Percentiles rank a stretch among this genome's conserved stretches.
These are phyloP conservation scores for Perca flavescens DNA, from an alignment of 2,113 vertebrate genomes.

Conservation along the genomic window DNA sequence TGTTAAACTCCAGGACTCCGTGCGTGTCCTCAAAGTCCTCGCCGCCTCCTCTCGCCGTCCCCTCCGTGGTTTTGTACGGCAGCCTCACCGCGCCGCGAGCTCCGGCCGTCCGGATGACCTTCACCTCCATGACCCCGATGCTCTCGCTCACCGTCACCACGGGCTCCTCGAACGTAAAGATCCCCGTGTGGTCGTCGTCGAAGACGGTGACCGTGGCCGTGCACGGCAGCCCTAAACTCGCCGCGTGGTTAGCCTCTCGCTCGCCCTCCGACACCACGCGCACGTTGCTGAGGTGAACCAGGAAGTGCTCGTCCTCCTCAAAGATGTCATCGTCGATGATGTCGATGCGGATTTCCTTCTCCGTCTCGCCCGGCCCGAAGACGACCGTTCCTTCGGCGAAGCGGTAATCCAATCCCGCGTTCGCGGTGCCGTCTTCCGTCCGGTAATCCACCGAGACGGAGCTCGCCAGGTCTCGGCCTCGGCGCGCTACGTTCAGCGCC, in stretches of 20 bases:
- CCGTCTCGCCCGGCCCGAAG: constrained; percentile 93
- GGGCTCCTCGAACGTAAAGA: constrained; percentile 94
- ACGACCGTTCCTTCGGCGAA: constrained; percentile 90
- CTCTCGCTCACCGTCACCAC: constrained; percentile 92
- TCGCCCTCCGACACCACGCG: constrained; percentile 81
- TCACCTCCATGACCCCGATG: constrained; percentile 94
- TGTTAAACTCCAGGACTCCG: constrained; percentile 95
- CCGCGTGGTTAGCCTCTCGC: constrained; percentile 80
- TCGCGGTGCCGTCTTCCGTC: constrained; percentile 95
- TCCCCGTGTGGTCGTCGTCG: constrained; percentile 95
- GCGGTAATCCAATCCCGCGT: constrained; percentile 93
- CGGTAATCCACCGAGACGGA: constrained; percentile 90
- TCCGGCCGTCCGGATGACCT: constrained; percentile 91
- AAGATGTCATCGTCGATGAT: constrained; percentile 98
- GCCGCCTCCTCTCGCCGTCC: constrained; percentile 94
- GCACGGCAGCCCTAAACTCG: constrained; percentile 88
- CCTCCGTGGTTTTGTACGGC: constrained; percentile 93
- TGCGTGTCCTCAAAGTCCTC: constrained; percentile 97
- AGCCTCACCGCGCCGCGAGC: constrained; percentile 93
- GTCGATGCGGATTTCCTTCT: constrained; percentile 92
- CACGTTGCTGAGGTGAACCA: constrained; percentile 93
- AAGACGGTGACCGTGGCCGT: constrained; percentile 94
- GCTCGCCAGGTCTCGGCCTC: constrained; percentile 89
- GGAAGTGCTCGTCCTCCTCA: constrained; percentile 97
- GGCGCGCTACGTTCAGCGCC: constrained; percentile 88